These are phyloP conservation scores for Papilio glaucus DNA, from an alignment of 1,140 invertebrate species.

Conservation along the genomic window DNA sequence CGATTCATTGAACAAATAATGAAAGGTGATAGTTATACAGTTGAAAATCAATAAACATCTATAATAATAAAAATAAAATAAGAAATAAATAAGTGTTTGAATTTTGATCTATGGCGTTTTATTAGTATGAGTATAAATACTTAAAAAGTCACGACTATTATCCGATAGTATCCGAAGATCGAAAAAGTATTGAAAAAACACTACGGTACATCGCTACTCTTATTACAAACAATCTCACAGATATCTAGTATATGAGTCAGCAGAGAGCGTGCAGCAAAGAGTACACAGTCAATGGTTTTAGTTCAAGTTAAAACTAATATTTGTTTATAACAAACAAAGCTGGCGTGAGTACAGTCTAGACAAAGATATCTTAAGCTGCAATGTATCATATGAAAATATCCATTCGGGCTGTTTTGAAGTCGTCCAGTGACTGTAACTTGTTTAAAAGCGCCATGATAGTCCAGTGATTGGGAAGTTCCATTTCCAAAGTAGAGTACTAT, in stretches of 20 bases:
- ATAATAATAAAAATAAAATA: too few species aligned
- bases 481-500: neutral
- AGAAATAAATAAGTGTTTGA: too few species aligned
- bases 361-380: neutral
- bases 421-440: neutral
- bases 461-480: neutral
- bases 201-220: neutral
- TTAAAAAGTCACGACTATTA: neutral
- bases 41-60: too few species aligned
- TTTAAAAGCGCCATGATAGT: neutral
- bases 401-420: neutral
- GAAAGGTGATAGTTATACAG: neutral
- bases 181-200: neutral
- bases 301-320: conserved; percentile 24
- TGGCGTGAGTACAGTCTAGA: conserved; percentile 18
- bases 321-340: conserved; percentile 19
- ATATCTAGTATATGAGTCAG: conserved; percentile 8
- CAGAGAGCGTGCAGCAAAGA: neutral
- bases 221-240: conserved; percentile 18
- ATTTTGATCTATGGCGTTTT: neutral
- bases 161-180: neutral
- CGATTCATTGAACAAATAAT: conserved; percentile 17
- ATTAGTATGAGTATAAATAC: neutral
- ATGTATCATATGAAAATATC: conserved; percentile 10
- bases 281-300: conserved; percentile 7